A percentile compares a stretch with the other conserved stretches of the same genome.
phyloP scores from a whole-genome alignment of 2,797 vertebrate species.

The Micropoecilia bifurca region DNA sequence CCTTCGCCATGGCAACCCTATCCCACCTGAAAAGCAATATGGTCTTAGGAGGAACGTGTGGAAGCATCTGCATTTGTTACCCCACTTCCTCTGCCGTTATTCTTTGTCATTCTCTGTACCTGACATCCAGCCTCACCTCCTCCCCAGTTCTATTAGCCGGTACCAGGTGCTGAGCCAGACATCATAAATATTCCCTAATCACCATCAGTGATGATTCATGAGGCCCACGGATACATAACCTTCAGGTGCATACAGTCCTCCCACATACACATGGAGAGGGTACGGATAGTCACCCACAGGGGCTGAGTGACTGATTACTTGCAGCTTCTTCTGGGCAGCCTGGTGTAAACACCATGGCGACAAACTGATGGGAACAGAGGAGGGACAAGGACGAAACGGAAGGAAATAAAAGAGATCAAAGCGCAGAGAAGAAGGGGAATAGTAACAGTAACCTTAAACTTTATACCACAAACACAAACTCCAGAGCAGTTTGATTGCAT shows the following conservation, averaged over 20 bases:
- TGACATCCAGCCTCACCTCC: background rate
- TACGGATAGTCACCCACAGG: constrained; percentile 44
- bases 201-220: constrained; percentile 44
- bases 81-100: background rate
- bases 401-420: constrained; percentile 19
- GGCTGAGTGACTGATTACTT: constrained; percentile 42
- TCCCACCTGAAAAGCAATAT: constrained; percentile 39
- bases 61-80: constrained; percentile 26
- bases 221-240: constrained; percentile 35
- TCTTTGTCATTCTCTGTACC: constrained; percentile 11
- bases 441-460: background rate
- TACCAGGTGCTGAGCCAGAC: constrained; percentile 39
- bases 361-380: constrained; percentile 11
- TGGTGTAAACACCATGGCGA: background rate
- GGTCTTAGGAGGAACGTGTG: constrained; percentile 45
- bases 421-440: constrained; percentile 9
- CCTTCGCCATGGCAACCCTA: constrained; percentile 61
- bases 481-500: background rate
- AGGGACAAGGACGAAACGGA: background rate
- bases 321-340: constrained; percentile 19
- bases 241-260: constrained; percentile 28
- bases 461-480: background rate
- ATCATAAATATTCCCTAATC: constrained; percentile 58
- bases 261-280: constrained; percentile 11
- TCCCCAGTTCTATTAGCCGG: constrained; percentile 33